phyloP scores from a whole-genome alignment of 2,888 invertebrate genomes.

The Embidobia sp. region DNA sequence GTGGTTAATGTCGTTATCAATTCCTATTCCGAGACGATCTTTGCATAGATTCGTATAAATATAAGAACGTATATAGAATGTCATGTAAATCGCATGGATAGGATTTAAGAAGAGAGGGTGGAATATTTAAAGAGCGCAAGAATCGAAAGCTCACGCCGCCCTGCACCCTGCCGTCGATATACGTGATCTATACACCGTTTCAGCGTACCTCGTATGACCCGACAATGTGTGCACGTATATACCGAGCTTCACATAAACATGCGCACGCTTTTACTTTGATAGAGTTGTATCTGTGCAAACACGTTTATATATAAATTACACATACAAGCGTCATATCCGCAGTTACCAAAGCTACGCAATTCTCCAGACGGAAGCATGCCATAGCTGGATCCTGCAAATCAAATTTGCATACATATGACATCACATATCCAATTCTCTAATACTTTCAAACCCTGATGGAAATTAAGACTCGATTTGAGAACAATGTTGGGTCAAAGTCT shows the following conservation, averaged over 20 bases:
- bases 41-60: slow-evolving; percentile 42
- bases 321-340: slow-evolving; percentile 69
- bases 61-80: slow-evolving; percentile 67
- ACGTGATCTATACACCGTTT: slow-evolving; percentile 76
- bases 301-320: slow-evolving; percentile 59
- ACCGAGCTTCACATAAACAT: slow-evolving; percentile 40
- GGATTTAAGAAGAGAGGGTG: slow-evolving; percentile 62
- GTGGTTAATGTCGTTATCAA: no score
- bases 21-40: not conserved
- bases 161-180: slow-evolving; percentile 75
- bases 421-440: slow-evolving; percentile 73
- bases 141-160: slow-evolving; percentile 74
- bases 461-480: slow-evolving; percentile 74
- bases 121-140: slow-evolving; percentile 76
- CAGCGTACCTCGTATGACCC: slow-evolving; percentile 65
- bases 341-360: slow-evolving; percentile 74
- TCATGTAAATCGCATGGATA: slow-evolving; percentile 60
- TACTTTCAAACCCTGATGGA: slow-evolving; percentile 76
- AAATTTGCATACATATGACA: slow-evolving; percentile 71
- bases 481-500: no score
- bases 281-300: slow-evolving; percentile 52
- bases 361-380: slow-evolving; percentile 75
- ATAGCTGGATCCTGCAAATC: slow-evolving; percentile 67
- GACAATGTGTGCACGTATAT: slow-evolving; percentile 41
- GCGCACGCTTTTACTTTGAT: slow-evolving; percentile 40